Evolutionary conservation across 2,113 vertebrate genomes (phyloP).

Genomic region (Hylia prasina): DNA sequence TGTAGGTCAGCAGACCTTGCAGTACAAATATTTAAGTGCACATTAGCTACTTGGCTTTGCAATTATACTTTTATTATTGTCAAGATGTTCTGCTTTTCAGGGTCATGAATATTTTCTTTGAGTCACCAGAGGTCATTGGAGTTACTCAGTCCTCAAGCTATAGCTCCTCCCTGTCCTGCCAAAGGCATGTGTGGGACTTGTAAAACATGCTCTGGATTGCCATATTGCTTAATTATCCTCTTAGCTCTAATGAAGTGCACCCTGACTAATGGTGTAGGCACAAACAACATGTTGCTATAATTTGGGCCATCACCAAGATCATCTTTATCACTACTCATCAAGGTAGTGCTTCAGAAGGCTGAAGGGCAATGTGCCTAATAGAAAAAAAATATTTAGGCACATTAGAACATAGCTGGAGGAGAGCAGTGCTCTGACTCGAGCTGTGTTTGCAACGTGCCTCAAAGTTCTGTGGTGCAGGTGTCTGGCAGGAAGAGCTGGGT

Average conservation of each 20-base stretch:
- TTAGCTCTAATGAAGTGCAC: slow-evolving; percentile 50
- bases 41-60: not conserved
- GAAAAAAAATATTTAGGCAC: not conserved
- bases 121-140: slow-evolving; percentile 19
- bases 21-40: not conserved
- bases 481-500: not conserved
- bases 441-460: not conserved
- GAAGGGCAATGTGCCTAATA: not conserved
- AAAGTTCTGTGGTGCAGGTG: not conserved
- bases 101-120: slow-evolving; percentile 10
- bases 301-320: slow-evolving; percentile 22
- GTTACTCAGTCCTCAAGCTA: slow-evolving; percentile 12
- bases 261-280: slow-evolving; percentile 59
- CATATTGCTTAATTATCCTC: slow-evolving; percentile 55
- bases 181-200: slow-evolving; percentile 14
- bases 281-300: slow-evolving; percentile 38
- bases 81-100: not conserved
- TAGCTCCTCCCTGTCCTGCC: not conserved
- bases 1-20: not conserved
- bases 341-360: not conserved
- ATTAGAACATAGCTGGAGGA: not conserved
- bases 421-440: not conserved
- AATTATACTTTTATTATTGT: slow-evolving; percentile 22
- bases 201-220: slow-evolving; percentile 46
- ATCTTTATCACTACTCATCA: slow-evolving; percentile 36